Base-by-base conservation (phyloP, 2,888 invertebrate genomes). In the Drosophila mercatorum region DNA sequence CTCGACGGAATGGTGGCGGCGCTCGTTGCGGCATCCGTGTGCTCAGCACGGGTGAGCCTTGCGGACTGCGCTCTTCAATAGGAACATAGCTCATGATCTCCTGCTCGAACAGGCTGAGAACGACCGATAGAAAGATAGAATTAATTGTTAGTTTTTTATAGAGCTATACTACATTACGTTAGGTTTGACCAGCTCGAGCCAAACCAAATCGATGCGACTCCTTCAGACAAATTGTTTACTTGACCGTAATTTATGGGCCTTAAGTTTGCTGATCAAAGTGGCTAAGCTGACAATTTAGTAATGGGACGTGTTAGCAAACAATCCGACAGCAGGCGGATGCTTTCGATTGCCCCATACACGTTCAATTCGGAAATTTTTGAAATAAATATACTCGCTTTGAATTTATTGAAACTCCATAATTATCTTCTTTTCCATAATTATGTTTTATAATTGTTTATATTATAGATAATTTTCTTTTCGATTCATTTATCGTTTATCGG, bases 1-100 rank as follows among this genome's bases (percentile, higher is more conserved):
- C 98, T 81, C 98, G 94, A 64, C 98, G 95, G 92, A 98, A 97
- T 1, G 98, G 98, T 41, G 98, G 97, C 28, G 97, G 97, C 11
- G 97, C 97, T 47, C 98, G 94, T 76, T 96, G 96, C 53, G 95
- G 95, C 80, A 95, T 94, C 75, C 96, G 95, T 34, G 97, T 95
- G 68, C 85, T 92, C 67, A 97, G 94, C 56, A 97, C 97, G 10
- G 97, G 98, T 2, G 97, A 97, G 52, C 93, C 93, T 69, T 94
- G 94, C 74, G 96, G 96, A 52, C 93, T 91, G 82, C 92, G 90
- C 81, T 93, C 93, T 79, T 94, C 94, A 80, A 94, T 94, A 75
- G 97, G 98, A 91, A 98, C 97, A 94, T 98, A 98, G 87, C 98
- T 98, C 98, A 98, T 98, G 91, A 98, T 98, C 95, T 98, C 98